phyloP scores from a whole-genome alignment of 2,113 vertebrate species.

The Bos javanicus region DNA sequence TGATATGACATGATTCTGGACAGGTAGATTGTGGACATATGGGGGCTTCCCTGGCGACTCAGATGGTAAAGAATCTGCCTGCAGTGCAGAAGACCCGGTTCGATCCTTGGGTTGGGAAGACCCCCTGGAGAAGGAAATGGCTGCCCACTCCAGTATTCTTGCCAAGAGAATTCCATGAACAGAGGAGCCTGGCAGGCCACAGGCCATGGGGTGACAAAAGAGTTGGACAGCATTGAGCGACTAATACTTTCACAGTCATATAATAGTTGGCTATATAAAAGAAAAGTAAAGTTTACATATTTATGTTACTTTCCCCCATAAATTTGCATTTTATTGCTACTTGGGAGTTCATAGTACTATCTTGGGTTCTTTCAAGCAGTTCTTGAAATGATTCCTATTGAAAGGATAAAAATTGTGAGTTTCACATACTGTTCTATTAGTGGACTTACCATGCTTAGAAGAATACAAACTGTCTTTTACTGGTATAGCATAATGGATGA shows the following conservation, averaged over 20 bases:
- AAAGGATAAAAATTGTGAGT: not conserved
- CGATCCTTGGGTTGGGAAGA: not conserved
- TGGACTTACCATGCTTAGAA: not conserved
- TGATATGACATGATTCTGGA: not conserved
- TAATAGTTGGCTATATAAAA: not conserved
- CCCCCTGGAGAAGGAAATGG: not conserved
- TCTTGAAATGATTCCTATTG: not conserved
- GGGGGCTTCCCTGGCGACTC: not conserved
- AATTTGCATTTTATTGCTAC: not conserved
- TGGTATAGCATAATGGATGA: not conserved
- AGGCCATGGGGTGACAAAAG: not conserved
- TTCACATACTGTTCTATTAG: not conserved
- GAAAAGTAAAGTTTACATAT: not conserved
- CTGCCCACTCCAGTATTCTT: not conserved
- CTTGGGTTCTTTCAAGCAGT: not conserved
- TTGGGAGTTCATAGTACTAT: not conserved
- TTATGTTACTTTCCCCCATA: not conserved
- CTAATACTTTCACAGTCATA: not conserved
- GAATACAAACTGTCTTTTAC: not conserved
- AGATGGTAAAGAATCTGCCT: not conserved
- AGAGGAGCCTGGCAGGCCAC: not conserved
- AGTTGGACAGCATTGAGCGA: not conserved
- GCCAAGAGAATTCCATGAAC: not conserved
- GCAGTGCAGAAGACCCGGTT: not conserved
- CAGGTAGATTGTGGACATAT: not conserved